Conservation (phyloP, 2,113 vertebrate genomes). For the Dendrocopos noguchii region DNA sequence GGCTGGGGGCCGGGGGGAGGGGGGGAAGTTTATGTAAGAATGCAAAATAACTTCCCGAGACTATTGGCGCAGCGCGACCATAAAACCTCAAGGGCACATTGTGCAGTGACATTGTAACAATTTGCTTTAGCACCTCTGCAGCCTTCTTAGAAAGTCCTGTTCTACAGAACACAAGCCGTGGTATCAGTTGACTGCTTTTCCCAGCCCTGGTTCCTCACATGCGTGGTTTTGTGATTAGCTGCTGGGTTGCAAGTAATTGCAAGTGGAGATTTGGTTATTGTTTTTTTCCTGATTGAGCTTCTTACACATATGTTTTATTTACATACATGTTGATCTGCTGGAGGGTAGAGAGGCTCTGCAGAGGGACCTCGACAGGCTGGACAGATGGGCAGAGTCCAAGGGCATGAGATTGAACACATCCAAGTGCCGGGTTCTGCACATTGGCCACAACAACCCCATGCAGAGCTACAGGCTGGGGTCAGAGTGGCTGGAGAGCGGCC, state of each 20-base stretch:
- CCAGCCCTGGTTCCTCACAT: not conserved
- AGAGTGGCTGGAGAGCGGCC: no score
- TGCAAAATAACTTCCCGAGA: conserved; percentile 68
- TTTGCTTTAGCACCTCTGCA: conserved; percentile 62
- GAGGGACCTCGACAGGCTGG: no score
- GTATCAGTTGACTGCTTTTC: not conserved
- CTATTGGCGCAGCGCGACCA: conserved; percentile 47
- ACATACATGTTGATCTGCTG: not conserved
- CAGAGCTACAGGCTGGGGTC: no score
- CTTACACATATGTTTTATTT: not conserved
- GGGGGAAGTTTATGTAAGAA: conserved; percentile 59
- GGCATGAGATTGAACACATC: no score
- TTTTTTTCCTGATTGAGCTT: not conserved
- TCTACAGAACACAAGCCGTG: not conserved
- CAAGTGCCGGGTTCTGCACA: no score
- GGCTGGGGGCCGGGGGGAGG: not conserved
- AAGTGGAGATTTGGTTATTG: not conserved
- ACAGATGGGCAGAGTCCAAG: no score
- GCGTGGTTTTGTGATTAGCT: conserved; percentile 33
- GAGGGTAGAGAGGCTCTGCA: no score
- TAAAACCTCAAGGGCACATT: conserved; percentile 61
- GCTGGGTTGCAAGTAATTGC: not conserved
- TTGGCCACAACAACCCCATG: no score
- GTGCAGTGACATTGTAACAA: conserved; percentile 31
- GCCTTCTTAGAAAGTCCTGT: not conserved